Base-by-base conservation (phyloP, 2,888 invertebrate genomes). In the Anorthoa munda region DNA sequence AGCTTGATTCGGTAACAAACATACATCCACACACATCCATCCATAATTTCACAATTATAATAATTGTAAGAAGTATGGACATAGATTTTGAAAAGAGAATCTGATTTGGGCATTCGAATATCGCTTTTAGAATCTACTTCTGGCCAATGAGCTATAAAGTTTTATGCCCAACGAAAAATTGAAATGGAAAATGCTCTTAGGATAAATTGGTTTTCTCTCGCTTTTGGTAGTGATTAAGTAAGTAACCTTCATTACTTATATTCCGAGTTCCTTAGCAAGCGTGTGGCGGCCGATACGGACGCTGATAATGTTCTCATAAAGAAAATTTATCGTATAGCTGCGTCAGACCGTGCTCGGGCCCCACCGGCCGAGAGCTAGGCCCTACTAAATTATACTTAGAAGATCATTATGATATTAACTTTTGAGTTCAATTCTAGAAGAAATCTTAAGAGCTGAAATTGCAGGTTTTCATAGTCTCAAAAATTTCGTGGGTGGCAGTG, bases 261-360 rank as follows among this genome's bases (percentile, higher is more conserved):
- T 72, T 26, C 63, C 13, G n/a, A 39, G 58, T 51, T 56, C 23
- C 15, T 18, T 9, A 17, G 13, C 26, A n/a, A n/a, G 61, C 51
- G 50, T 23, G 64, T 17, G 50, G 53, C 18, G n/a, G n/a, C 26
- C 74, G 65, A 39, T 61, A 51, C 46, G 55, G 73, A 15, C 46
- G 50, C 31, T 56, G 80, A 56, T 77, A 79, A 63, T 66, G 80
- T 73, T 61, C 65, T 48, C 61, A 39, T 79, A 73, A 79, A 65
- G 51, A 46, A 12, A 61, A 79, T 79, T 66, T 77, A 77, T 66
- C 48, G 60, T 56, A 61, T 56, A 65, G 74, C 74, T 55, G 63
- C 65, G 74, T 73, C 80, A 73, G 65, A 26, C 15, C 17, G 23
- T 23, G 17, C 26, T 48, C 12, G 31, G 15, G 46, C 70, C 23